Evolutionary conservation across 2,113 vertebrate genomes (phyloP).

Genomic region (Fregetta grallaria): DNA sequence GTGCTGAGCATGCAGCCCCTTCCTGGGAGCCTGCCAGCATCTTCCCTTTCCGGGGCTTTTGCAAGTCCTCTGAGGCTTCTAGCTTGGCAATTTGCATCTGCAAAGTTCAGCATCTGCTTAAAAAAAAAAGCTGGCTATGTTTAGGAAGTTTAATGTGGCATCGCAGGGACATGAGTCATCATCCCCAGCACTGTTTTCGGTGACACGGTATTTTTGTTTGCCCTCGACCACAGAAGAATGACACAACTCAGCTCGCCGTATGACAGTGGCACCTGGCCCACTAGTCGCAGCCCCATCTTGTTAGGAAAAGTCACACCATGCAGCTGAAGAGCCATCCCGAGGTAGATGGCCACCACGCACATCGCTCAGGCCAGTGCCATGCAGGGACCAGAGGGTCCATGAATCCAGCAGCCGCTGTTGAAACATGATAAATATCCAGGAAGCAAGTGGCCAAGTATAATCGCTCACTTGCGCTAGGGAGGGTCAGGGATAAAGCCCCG

Average conservation of each 20-base stretch:
- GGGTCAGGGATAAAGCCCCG: not conserved
- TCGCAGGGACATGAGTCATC: not conserved
- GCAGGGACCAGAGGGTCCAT: not conserved
- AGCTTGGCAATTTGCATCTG: not conserved
- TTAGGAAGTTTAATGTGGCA: not conserved
- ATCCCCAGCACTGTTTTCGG: not conserved
- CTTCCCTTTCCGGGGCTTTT: not conserved
- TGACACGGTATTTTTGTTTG: not conserved
- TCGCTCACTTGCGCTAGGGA: rapidly evolving
- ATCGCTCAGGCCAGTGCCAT: not conserved
- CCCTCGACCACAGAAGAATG: not conserved
- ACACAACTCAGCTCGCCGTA: not conserved
- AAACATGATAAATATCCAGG: not conserved
- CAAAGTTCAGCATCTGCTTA: not conserved
- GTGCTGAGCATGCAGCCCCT: not conserved
- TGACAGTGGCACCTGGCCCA: not conserved
- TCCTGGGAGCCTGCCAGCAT: not conserved
- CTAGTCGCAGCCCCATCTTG: not conserved
- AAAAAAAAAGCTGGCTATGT: not conserved
- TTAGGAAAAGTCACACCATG: not conserved
- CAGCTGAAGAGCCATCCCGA: not conserved
- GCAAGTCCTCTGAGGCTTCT: not conserved
- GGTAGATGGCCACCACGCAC: not conserved
- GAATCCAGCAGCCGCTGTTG: not conserved
- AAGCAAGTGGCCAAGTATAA: not conserved